Conservation (phyloP, 2,113 vertebrate species). For the Protobothrops flavoviridis region DNA sequence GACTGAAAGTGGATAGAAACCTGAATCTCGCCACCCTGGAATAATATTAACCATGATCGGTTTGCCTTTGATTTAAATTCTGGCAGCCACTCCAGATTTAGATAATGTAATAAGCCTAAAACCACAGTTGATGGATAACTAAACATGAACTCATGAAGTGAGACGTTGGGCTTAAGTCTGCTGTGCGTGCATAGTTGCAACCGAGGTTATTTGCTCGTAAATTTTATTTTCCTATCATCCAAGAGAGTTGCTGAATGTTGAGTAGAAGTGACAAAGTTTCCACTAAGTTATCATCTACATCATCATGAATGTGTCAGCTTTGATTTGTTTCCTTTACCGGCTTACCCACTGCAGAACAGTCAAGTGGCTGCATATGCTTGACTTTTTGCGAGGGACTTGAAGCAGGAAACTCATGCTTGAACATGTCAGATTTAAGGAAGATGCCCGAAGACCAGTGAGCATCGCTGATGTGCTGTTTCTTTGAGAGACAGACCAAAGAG, state of each 20-base stretch:
- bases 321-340: background rate
- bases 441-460: background rate
- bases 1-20: background rate
- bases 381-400: background rate
- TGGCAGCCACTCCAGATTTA: background rate
- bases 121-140: background rate
- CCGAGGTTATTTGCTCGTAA: background rate
- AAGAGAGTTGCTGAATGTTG: background rate
- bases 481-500: background rate
- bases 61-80: background rate
- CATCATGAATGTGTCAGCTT: background rate
- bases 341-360: background rate
- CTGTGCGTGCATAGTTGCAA: background rate
- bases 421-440: background rate
- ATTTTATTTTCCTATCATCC: background rate
- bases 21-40: background rate
- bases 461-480: background rate
- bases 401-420: background rate
- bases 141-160: background rate
- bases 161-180: background rate
- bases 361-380: background rate
- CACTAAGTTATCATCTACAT: background rate
- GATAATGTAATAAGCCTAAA: background rate
- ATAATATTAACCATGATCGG: background rate
- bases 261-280: background rate